These are phyloP conservation scores for Ips typographus DNA, from an alignment of 1,140 invertebrate species.

Conservation along the genomic window DNA sequence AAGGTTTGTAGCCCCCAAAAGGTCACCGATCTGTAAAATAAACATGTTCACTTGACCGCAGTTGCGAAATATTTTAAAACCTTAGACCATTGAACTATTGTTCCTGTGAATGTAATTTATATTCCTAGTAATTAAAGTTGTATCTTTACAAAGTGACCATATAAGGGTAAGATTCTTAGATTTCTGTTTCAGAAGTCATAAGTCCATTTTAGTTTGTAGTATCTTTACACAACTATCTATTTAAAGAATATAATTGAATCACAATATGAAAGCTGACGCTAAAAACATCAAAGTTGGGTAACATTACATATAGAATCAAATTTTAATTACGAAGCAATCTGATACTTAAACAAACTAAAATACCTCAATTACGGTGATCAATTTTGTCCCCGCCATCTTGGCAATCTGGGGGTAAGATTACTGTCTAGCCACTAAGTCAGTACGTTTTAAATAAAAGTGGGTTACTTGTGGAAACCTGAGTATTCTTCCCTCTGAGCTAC, in stretches of 20 bases:
- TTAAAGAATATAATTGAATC: slow-evolving; percentile 1
- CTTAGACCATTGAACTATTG: slow-evolving; percentile 14
- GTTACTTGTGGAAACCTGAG: no score
- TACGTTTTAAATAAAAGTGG: no score
- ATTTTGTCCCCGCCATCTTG: no score
- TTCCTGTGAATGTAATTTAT: neutral
- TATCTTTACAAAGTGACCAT: neutral
- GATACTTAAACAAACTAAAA: no score
- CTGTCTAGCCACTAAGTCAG: no score
- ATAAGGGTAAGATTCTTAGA: neutral
- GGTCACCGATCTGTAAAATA: slow-evolving; percentile 27
- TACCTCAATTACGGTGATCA: no score
- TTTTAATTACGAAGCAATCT: no score
- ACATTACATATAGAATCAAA: no score
- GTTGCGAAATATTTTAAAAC: slow-evolving; percentile 19
- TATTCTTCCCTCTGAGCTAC: no score
- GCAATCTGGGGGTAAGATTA: no score
- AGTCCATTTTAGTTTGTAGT: neutral
- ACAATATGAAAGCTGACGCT: neutral
- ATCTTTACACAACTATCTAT: neutral
- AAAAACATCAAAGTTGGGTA: no score
- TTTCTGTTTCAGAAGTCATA: neutral
- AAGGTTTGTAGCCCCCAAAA: slow-evolving; percentile 23
- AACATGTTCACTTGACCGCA: slow-evolving; percentile 16
- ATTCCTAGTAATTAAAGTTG: neutral